A percentile compares a stretch with the other conserved stretches of the same genome.
Conservation (phyloP, 35 echinoderm and acorn worm genomes). For the Amphiura filiformis region DNA sequence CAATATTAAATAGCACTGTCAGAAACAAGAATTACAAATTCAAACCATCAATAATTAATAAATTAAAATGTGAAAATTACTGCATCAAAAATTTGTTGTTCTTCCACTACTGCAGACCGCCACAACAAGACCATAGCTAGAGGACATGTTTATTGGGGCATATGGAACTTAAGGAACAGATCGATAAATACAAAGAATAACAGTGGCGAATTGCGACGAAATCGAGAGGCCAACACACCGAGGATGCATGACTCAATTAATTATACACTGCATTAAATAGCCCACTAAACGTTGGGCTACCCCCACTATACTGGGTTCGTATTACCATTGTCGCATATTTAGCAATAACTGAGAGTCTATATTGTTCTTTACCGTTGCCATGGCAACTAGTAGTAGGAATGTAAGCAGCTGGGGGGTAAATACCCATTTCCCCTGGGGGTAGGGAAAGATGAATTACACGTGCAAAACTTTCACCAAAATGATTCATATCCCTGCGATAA, state of each 20-base stretch:
- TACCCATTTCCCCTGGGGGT: not conserved
- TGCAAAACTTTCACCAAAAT: conserved; percentile 8
- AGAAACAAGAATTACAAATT: too few species aligned
- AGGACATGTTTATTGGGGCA: not conserved
- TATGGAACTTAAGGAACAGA: not conserved
- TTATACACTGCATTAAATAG: conserved; percentile 1
- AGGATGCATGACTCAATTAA: not conserved
- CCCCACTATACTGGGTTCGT: not conserved
- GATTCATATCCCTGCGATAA: not conserved
- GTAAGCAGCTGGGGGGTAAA: conserved; percentile 1
- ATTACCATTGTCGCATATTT: conserved; percentile 1
- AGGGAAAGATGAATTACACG: conserved; percentile 8
- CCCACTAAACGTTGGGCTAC: not conserved
- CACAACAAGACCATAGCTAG: not conserved
- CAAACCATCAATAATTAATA: too few species aligned
- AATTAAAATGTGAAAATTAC: too few species aligned
- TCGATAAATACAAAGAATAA: not conserved
- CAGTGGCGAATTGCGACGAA: not conserved
- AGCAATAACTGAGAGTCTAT: not conserved
- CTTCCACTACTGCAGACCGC: not conserved
- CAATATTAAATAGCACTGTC: too few species aligned
- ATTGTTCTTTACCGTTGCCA: not conserved
- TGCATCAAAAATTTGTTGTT: too few species aligned
- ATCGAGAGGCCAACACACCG: not conserved
- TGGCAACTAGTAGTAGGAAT: not conserved